Conservation (phyloP, 2,797 vertebrate genomes). For the Gallinago solitaria region DNA sequence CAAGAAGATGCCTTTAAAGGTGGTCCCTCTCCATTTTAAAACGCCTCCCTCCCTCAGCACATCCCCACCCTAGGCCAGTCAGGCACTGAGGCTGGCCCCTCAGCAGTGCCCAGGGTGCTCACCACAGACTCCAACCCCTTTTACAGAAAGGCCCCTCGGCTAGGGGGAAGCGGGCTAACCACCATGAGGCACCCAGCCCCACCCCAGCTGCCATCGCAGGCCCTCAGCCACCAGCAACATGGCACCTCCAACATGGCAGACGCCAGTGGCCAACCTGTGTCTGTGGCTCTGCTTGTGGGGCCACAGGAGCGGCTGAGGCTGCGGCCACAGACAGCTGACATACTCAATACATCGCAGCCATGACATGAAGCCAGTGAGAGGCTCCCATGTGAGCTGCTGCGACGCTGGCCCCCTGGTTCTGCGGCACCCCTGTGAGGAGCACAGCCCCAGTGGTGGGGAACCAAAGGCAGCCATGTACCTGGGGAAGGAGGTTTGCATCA, state of each 20-base stretch:
- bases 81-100: rapidly evolving
- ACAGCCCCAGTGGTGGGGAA: rapidly evolving
- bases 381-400: rapidly evolving
- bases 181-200: too few species aligned
- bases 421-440: neutral
- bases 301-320: rapidly evolving
- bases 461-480: neutral
- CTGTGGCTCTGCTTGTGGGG: neutral
- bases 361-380: rapidly evolving
- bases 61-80: too few species aligned
- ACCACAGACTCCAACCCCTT: rapidly evolving
- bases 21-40: neutral
- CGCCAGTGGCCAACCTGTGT: neutral
- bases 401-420: neutral
- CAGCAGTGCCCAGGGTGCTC: neutral
- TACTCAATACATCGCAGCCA: rapidly evolving
- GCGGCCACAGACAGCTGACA: rapidly evolving
- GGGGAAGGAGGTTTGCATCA: neutral
- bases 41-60: neutral
- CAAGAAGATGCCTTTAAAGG: too few species aligned
- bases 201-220: rapidly evolving
- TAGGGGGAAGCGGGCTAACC: rapidly evolving
- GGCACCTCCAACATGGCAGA: rapidly evolving
- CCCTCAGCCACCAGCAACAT: neutral
- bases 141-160: neutral